phyloP scores from a whole-genome alignment of 1,140 invertebrate species.

The Magallana angulata region DNA sequence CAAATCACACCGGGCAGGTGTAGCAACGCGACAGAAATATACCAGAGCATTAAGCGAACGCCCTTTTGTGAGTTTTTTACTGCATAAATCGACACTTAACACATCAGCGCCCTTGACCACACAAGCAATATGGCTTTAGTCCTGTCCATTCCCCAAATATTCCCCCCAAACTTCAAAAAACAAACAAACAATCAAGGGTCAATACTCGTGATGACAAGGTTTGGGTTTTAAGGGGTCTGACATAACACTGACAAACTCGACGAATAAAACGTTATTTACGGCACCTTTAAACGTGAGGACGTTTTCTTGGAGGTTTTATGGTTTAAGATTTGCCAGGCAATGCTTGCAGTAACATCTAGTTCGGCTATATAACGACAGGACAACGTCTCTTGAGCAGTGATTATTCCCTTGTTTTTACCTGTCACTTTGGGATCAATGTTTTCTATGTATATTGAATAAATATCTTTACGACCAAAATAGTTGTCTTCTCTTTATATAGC shows the following conservation, averaged over 20 bases:
- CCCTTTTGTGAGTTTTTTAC: conserved; percentile 26
- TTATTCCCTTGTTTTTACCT: not conserved
- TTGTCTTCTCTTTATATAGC: not conserved
- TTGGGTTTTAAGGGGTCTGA: conserved; percentile 11
- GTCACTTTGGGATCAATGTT: not conserved
- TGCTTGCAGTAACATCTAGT: not conserved
- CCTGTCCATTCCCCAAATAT: not conserved
- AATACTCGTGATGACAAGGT: not conserved
- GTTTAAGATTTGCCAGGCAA: not conserved
- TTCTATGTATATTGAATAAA: conserved; percentile 1
- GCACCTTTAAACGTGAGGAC: not conserved
- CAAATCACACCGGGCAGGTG: not conserved
- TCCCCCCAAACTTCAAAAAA: conserved; percentile 20
- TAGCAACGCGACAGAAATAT: not conserved
- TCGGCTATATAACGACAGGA: not conserved
- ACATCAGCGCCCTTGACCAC: not conserved
- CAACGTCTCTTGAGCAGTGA: not conserved
- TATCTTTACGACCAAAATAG: not conserved
- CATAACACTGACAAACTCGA: not conserved
- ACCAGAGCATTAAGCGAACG: not conserved
- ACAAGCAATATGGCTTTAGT: conserved; percentile 4
- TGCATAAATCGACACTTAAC: conserved; percentile 17
- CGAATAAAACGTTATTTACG: conserved; percentile 25
- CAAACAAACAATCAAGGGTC: not conserved
- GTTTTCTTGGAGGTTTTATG: not conserved